These are phyloP conservation scores for Daboia siamensis DNA, from an alignment of 2,113 vertebrate species.

Conservation along the genomic window DNA sequence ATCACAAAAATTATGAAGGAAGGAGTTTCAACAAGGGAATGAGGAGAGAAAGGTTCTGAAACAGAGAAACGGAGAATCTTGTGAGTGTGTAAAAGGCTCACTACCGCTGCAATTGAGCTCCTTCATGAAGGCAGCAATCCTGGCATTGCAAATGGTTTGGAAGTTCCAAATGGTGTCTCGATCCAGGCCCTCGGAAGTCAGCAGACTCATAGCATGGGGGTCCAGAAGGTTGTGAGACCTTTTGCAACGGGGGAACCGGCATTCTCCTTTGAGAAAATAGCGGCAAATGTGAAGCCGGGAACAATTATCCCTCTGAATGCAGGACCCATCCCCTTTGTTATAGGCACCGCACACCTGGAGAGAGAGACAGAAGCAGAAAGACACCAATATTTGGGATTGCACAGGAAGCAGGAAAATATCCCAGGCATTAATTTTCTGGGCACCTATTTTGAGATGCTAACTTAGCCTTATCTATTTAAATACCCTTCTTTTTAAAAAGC, in stretches of 20 bases:
- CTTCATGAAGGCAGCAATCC: slow-evolving; percentile 40
- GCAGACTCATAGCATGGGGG: not conserved
- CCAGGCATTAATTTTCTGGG: not conserved
- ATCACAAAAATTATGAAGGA: not conserved
- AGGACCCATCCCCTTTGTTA: slow-evolving; percentile 58
- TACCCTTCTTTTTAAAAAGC: no score
- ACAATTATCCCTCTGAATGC: slow-evolving; percentile 59
- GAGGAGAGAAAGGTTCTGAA: not conserved
- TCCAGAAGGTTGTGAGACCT: slow-evolving; percentile 67
- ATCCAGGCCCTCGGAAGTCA: slow-evolving; percentile 56
- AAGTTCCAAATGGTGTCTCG: slow-evolving; percentile 47
- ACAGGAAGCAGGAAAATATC: not conserved
- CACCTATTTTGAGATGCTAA: no score
- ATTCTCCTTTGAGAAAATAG: slow-evolving; percentile 65
- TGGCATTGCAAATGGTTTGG: slow-evolving; percentile 62
- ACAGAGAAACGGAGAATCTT: not conserved
- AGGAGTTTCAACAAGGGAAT: not conserved
- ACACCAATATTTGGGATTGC: not conserved
- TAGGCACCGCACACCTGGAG: slow-evolving; percentile 66
- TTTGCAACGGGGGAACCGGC: slow-evolving; percentile 58
- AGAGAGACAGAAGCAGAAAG: not conserved
- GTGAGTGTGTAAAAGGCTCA: slow-evolving; percentile 35
- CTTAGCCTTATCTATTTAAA: no score
- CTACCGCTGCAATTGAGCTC: slow-evolving; percentile 28
- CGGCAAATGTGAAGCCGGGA: slow-evolving; percentile 70